Evolutionary conservation across 2,888 invertebrate genomes (phyloP), one percentile per base, ranked within the genome.

Genomic region (Tetanocera ferruginea): DNA sequence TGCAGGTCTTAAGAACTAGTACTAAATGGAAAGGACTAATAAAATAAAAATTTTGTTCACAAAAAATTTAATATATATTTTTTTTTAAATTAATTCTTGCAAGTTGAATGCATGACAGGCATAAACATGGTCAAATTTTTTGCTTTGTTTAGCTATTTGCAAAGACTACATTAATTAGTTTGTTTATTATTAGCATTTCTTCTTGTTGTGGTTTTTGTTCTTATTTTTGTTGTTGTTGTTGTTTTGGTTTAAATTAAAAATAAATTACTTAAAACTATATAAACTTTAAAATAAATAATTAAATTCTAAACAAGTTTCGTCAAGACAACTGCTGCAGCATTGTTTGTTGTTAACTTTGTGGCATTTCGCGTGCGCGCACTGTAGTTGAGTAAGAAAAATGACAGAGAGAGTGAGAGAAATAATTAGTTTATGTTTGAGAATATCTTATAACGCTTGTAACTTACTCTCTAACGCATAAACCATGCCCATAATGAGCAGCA

Each of bases 381-480:
- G 87, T 43, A 91, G 91, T 79, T 76, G 79, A 85, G 82, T 70
- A 74, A 78, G 78, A 78, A 77, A 5, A 66, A 71, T n/a, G 19
- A 76, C 1, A 11, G 43, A 2, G 11, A 43, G 1, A 43, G 14
- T 11, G 11, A 43, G 11, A 5, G 71, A 73, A 64, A 37, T n/a
- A 49, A 11, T 76, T 75, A 60, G 51, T n/a, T n/a, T 28, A 14
- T 23, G 11, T 55, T 43, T 11, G 11, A 11, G 43, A 1, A 43
- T 1, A 37, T 6, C 14, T 43, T n/a, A 43, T 11, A 43, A 3
- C 14, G 43, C 43, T 43, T 6, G 34, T 73, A 87, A 93, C 95
- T 94, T 89, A 96, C 96, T 94, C 91, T 96, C 96, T 89, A 96
- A 93, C 85, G 94, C 94, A 90, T 95, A 94, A 87, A 96, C 93